phyloP scores from a whole-genome alignment of 2,113 vertebrate species.

The Pterocles orientalis region DNA sequence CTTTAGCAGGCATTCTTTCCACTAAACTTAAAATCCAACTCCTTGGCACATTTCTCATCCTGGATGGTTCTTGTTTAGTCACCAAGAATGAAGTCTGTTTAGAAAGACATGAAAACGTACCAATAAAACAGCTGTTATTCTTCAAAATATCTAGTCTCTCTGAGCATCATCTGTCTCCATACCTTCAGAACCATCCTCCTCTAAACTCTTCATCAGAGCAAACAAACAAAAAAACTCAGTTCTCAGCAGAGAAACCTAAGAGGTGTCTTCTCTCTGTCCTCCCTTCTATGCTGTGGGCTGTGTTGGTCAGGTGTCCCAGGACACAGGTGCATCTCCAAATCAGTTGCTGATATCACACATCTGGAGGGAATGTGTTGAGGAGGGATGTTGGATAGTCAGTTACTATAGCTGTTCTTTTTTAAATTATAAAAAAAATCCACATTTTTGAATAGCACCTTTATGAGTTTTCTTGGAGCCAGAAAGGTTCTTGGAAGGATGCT shows the following conservation, averaged over 20 bases:
- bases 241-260: not conserved
- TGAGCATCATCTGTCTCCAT: fast-evolving
- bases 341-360: not conserved
- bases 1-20: not conserved
- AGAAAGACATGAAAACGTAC: not conserved
- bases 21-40: not conserved
- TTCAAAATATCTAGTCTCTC: not conserved
- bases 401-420: not conserved
- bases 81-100: not conserved
- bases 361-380: not conserved
- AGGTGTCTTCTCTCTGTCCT: fast-evolving
- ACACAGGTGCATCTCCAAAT: not conserved
- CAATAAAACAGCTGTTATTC: not conserved
- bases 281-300: not conserved
- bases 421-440: not conserved
- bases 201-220: not conserved
- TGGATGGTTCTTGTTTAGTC: not conserved
- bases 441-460: not conserved
- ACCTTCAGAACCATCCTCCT: not conserved
- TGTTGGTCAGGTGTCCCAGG: not conserved
- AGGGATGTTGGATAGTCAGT: not conserved
- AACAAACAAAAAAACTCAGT: fast-evolving
- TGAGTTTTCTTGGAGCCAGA: not conserved
- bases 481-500: not conserved
- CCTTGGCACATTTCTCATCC: not conserved